These are phyloP conservation scores for Gymnobelideus leadbeateri DNA, from an alignment of 2,113 vertebrate species.

Conservation along the genomic window DNA sequence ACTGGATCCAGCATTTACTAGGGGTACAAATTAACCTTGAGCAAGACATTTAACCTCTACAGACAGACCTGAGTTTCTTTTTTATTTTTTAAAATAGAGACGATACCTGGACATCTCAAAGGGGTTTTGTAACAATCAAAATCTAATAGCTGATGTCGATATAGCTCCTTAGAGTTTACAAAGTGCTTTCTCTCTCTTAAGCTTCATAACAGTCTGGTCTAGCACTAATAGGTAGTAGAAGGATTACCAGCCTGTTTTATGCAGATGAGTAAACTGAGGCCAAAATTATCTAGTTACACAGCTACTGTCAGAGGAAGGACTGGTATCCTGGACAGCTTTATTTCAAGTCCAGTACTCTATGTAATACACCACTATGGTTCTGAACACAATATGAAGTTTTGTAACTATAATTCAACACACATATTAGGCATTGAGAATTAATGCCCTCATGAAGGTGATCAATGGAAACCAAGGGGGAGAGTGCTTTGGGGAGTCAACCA, in stretches of 20 bases:
- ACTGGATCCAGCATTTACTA: not conserved
- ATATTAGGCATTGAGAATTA: not conserved
- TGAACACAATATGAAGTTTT: not conserved
- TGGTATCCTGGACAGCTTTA: not conserved
- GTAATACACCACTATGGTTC: not conserved
- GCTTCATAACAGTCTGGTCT: not conserved
- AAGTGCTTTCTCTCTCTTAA: not conserved
- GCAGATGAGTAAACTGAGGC: not conserved
- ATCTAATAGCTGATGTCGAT: not conserved
- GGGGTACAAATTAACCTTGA: not conserved
- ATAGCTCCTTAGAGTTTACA: not conserved
- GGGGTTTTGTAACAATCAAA: not conserved
- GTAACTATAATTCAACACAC: not conserved
- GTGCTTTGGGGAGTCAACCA: not conserved
- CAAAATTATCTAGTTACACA: not conserved
- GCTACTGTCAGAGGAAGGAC: not conserved
- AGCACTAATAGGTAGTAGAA: not conserved
- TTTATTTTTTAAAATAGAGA: not conserved
- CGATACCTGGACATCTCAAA: not conserved
- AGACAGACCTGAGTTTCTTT: not conserved
- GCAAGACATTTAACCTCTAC: not conserved
- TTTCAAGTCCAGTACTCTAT: not conserved
- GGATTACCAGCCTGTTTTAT: not conserved
- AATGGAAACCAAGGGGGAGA: not conserved
- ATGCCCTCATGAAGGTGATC: not conserved